Conservation (phyloP, 64 coral and sea anemone genomes). For the Montipora foliosa region DNA sequence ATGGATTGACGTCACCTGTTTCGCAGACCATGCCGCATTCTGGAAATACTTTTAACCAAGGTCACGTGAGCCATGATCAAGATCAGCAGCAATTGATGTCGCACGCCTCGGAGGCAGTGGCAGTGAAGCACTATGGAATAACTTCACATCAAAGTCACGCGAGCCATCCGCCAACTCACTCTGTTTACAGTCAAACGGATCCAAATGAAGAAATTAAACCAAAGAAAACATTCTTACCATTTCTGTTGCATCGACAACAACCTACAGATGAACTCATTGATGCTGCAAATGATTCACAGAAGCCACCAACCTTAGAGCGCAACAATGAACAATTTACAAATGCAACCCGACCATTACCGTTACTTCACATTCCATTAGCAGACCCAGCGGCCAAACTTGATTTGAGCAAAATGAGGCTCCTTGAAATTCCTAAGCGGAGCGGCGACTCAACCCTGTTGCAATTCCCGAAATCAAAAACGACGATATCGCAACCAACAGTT, state of each 20-base stretch:
- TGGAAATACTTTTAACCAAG: background rate
- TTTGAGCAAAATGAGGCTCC: slow-evolving; percentile 21
- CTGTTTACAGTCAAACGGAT: slow-evolving; percentile 20
- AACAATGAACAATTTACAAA: slow-evolving; percentile 1
- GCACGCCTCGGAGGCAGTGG: background rate
- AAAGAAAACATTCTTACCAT: background rate
- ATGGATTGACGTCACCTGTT: background rate
- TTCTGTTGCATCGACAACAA: slow-evolving; percentile 4
- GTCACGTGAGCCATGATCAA: background rate
- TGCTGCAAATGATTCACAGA: background rate
- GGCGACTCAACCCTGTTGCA: background rate
- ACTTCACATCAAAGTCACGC: background rate
- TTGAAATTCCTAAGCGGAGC: slow-evolving; percentile 16
- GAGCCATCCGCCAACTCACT: background rate
- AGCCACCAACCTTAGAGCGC: background rate
- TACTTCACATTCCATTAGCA: slow-evolving; percentile 41
- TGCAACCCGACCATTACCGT: slow-evolving; percentile 9
- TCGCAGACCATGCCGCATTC: background rate
- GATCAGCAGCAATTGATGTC: background rate
- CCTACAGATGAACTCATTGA: background rate
- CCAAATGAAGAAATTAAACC: background rate
- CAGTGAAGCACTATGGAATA: background rate
- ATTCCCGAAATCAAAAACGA: slow-evolving; percentile 29
- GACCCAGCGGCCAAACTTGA: slow-evolving; percentile 13
- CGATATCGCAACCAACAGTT: background rate